Conservation (phyloP, 2,888 invertebrate species). For the Eupithecia inturbata region DNA sequence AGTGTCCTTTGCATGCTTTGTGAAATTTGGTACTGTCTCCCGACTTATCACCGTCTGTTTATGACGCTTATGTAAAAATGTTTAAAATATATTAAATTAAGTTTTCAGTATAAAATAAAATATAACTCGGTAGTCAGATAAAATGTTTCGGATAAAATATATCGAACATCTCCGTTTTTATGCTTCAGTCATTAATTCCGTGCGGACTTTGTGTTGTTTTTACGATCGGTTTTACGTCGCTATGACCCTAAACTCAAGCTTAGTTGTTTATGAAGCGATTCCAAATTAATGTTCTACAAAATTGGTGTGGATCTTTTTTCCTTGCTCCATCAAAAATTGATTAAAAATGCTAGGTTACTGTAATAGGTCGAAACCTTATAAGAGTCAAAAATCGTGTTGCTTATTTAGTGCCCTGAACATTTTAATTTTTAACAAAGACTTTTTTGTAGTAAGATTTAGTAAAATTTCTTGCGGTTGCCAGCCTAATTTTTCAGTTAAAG, state of each 20-base stretch:
- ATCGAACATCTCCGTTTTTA: slow-evolving; percentile 52
- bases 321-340: slow-evolving; percentile 38
- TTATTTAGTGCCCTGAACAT: slow-evolving; percentile 31
- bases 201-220: slow-evolving; percentile 59
- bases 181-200: slow-evolving; percentile 60
- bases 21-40: too few relatives aligned
- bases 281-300: slow-evolving; percentile 57
- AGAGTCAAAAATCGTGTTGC: slow-evolving; percentile 34
- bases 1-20: too few relatives aligned
- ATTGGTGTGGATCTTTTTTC: slow-evolving; percentile 45
- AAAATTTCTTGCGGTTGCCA: slow-evolving; percentile 1
- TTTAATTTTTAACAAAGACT: slow-evolving; percentile 23
- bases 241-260: slow-evolving; percentile 57
- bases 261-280: slow-evolving; percentile 59
- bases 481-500: slow-evolving; percentile 17
- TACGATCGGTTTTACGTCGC: slow-evolving; percentile 62
- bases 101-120: slow-evolving; percentile 15
- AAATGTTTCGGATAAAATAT: slow-evolving; percentile 53
- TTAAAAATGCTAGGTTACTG: slow-evolving; percentile 37
- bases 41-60: too few relatives aligned
- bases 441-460: slow-evolving; percentile 16
- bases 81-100: not conserved
- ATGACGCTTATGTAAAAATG: too few relatives aligned
- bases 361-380: slow-evolving; percentile 38
- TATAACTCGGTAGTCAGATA: slow-evolving; percentile 42